Evolutionary conservation across 1,140 invertebrate genomes (phyloP).

Genomic region (Heterodera schachtii): DNA sequence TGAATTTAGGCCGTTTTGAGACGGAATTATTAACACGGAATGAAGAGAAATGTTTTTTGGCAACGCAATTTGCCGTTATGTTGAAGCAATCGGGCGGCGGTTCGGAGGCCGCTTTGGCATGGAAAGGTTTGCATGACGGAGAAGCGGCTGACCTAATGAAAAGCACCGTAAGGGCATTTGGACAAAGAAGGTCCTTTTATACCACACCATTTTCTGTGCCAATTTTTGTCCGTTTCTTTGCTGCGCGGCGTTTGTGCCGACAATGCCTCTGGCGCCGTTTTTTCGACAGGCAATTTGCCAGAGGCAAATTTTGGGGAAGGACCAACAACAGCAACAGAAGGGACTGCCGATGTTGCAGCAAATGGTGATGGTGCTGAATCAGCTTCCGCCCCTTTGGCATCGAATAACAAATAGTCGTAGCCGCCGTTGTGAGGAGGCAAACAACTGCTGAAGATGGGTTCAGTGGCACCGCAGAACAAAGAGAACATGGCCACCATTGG

Average conservation of each 20-base stretch:
- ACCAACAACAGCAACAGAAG: not conserved
- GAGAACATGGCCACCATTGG: constrained; percentile 43
- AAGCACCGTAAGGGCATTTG: not conserved
- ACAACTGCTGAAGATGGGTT: constrained; percentile 38
- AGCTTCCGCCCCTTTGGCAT: not conserved
- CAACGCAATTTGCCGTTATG: constrained; percentile 5
- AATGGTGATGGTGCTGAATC: not conserved
- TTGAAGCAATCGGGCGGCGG: constrained; percentile 29
- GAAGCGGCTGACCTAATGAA: not conserved
- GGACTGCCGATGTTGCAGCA: constrained; percentile 3
- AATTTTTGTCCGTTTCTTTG: not conserved
- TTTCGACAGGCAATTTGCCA: constrained; percentile 2
- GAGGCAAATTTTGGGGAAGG: not conserved
- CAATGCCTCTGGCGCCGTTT: constrained; percentile 9
- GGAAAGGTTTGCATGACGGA: not conserved
- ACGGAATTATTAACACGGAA: constrained; percentile 5
- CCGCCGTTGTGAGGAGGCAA: constrained; percentile 21
- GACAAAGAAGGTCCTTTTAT: not conserved
- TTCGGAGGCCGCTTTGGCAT: constrained; percentile 34
- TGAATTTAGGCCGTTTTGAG: not conserved
- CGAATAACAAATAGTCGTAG: constrained; percentile 38
- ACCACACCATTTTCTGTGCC: not conserved
- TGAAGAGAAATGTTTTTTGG: constrained; percentile 6
- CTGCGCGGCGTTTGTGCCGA: not conserved
- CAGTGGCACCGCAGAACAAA: constrained; percentile 37